These are phyloP conservation scores for Campoplex capitator DNA, from an alignment of 2,888 invertebrate genomes.

Conservation along the genomic window DNA sequence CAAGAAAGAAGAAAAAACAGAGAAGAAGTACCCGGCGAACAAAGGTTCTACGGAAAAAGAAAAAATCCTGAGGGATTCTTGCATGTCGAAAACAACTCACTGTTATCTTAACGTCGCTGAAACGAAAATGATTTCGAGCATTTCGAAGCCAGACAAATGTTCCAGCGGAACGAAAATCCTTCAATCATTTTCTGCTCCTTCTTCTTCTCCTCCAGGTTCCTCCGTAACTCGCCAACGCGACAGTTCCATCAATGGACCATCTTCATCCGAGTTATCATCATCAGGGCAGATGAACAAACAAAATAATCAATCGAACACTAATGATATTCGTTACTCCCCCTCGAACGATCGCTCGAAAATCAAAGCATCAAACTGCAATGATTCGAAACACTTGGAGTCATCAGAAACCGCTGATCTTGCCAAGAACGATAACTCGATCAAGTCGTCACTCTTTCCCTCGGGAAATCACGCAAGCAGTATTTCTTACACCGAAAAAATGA, in stretches of 20 bases:
- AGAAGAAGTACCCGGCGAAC: neutral
- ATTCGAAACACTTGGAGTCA: neutral
- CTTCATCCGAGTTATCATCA: neutral
- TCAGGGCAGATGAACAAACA: neutral
- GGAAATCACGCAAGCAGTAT: slow-evolving; percentile 5
- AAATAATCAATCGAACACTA: neutral
- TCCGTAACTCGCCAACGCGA: neutral
- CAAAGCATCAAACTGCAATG: neutral
- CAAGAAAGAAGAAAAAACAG: neutral
- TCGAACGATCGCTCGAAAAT: neutral
- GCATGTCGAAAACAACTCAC: slow-evolving; percentile 35
- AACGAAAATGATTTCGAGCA: slow-evolving; percentile 27
- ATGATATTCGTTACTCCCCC: neutral
- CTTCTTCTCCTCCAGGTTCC: neutral
- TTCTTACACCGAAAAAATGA: slow-evolving; percentile 36
- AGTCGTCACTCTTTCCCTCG: neutral
- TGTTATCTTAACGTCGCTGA: slow-evolving; percentile 3
- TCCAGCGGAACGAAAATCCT: neutral
- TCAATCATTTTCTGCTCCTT: neutral
- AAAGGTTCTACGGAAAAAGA: slow-evolving; percentile 11
- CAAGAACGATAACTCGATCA: neutral
- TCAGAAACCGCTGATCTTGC: neutral
- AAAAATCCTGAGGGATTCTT: slow-evolving; percentile 11
- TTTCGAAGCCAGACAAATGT: neutral
- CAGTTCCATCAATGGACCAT: neutral